A percentile compares a stretch with the other conserved stretches of the same genome.
Conservation (phyloP, 1,140 invertebrate species). For the Saccostrea glomerata region DNA sequence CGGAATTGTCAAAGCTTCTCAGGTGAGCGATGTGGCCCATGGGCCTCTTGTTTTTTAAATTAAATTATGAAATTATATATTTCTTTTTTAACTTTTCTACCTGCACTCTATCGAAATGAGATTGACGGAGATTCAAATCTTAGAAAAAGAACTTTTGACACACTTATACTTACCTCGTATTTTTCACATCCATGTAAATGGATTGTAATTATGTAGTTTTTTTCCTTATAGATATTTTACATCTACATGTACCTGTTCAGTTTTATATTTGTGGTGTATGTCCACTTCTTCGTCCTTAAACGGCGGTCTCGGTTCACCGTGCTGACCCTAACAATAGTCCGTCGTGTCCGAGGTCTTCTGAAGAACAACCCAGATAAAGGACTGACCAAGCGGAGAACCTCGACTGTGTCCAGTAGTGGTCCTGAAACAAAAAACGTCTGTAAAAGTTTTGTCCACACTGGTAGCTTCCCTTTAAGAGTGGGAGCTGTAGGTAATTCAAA, state of each 20-base stretch:
- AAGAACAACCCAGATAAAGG: background rate
- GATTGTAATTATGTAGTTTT: too few relatives aligned
- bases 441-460: conserved; percentile 76
- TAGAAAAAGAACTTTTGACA: too few relatives aligned
- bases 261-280: conserved; percentile 96
- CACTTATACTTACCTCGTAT: too few relatives aligned
- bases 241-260: conserved; percentile 96
- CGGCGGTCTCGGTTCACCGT: conserved; percentile 18
- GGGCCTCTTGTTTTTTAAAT: too few relatives aligned
- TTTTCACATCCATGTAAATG: too few relatives aligned
- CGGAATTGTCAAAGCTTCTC: too few relatives aligned
- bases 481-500: conserved; percentile 92
- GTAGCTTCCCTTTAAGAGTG: conserved; percentile 96
- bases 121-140: too few relatives aligned
- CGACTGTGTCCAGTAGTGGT: background rate
- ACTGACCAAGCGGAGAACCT: background rate
- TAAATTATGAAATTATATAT: too few relatives aligned
- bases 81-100: too few relatives aligned
- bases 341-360: background rate
- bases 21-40: too few relatives aligned
- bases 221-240: conserved; percentile 91
- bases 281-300: conserved; percentile 94
- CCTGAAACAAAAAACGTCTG: background rate
- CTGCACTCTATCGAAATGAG: too few relatives aligned
- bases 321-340: background rate